These are phyloP conservation scores for Leptinotarsa peninsularis DNA, from an alignment of 2,888 invertebrate genomes.

Conservation along the genomic window DNA sequence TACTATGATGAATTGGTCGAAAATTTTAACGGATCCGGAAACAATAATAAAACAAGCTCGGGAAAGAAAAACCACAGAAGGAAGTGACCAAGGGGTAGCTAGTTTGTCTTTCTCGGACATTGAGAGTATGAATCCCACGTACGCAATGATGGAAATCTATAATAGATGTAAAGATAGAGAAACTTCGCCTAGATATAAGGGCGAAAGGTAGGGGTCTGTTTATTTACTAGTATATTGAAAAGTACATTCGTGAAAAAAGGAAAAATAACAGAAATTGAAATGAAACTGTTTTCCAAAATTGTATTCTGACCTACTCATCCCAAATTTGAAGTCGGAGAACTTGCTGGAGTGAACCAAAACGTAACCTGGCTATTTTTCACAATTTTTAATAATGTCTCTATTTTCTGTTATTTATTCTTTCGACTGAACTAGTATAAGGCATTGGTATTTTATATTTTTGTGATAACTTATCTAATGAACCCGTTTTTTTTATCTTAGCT, in stretches of 20 bases:
- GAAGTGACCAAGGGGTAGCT: conserved; percentile 63
- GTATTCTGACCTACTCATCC: no score
- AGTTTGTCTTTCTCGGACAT: conserved; percentile 66
- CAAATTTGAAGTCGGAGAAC: no score
- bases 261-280: neutral
- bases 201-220: conserved; percentile 55
- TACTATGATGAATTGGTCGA: conserved; percentile 76
- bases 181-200: conserved; percentile 57
- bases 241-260: neutral
- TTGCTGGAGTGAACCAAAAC: no score
- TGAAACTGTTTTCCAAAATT: no score
- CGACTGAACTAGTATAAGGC: no score
- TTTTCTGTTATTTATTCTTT: no score
- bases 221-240: neutral
- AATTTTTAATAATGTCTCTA: no score
- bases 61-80: conserved; percentile 65
- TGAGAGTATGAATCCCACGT: conserved; percentile 73
- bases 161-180: conserved; percentile 73
- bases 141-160: conserved; percentile 78
- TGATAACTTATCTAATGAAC: conserved; percentile 2
- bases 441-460: neutral
- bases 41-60: conserved; percentile 70
- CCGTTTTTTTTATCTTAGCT: conserved; percentile 37
- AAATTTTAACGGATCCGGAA: conserved; percentile 75
- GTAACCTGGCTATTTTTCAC: no score